phyloP scores from a whole-genome alignment of 1,140 invertebrate species.

The Lepidotrigona ventralis region DNA sequence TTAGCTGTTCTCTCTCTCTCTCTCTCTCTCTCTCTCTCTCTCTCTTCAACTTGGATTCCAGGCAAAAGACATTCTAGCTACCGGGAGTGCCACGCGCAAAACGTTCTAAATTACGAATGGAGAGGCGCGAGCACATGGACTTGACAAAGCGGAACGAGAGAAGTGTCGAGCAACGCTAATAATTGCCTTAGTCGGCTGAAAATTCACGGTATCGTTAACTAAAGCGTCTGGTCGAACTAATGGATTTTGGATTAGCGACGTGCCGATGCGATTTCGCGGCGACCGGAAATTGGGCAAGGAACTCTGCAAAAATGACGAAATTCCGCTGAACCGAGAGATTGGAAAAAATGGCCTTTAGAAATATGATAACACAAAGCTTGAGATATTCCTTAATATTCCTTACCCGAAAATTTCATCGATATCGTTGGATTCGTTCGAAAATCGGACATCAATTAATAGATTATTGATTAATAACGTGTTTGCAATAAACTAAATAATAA shows the following conservation, averaged over 20 bases:
- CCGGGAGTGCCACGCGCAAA: not conserved
- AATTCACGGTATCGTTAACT: conserved; percentile 71
- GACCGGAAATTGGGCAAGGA: conserved; percentile 12
- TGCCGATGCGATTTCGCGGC: conserved; percentile 29
- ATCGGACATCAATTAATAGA: not conserved
- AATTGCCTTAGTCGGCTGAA: conserved; percentile 62
- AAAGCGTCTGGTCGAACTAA: conserved; percentile 55
- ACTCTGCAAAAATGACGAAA: not conserved
- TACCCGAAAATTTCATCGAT: too few species aligned
- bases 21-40: too few species aligned
- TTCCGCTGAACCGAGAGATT: not conserved
- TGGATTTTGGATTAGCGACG: conserved; percentile 67
- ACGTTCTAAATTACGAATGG: conserved; percentile 28
- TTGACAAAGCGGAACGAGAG: not conserved
- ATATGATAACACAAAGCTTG: too few species aligned
- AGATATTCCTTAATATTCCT: not conserved
- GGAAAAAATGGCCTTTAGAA: too few species aligned
- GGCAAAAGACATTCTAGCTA: too few species aligned
- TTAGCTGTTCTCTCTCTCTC: too few species aligned
- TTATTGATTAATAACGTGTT: not conserved
- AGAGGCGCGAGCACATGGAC: too few species aligned
- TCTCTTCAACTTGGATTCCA: not conserved
- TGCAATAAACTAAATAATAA: too few species aligned
- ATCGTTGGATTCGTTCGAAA: not conserved
- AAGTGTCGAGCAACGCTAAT: conserved; percentile 50